Conservation (phyloP, 1,140 invertebrate species). For the Sipha flava region DNA sequence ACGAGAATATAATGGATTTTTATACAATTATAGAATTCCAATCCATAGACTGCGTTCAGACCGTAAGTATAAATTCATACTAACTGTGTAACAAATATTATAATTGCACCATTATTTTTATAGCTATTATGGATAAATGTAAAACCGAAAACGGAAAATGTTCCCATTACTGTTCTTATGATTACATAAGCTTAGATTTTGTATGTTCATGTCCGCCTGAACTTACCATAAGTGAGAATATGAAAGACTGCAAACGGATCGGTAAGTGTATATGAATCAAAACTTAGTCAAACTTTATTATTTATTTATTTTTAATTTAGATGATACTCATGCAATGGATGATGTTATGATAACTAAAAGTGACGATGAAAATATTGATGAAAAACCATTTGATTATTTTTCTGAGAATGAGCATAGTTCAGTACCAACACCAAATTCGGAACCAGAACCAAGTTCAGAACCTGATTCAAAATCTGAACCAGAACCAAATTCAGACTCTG, state of each 20-base stretch:
- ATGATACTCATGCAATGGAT: neutral
- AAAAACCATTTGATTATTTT: slow-evolving; percentile 3
- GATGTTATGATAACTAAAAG: neutral
- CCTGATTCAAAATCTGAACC: slow-evolving; percentile 41
- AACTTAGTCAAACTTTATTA: neutral
- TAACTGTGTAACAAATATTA: neutral
- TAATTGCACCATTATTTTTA: slow-evolving; percentile 25
- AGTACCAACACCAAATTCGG: too few species aligned
- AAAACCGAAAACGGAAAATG: slow-evolving; percentile 65
- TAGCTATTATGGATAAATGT: slow-evolving; percentile 61
- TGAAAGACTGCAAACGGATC: slow-evolving; percentile 44
- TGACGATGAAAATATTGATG: slow-evolving; percentile 44
- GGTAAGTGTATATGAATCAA: slow-evolving; percentile 28
- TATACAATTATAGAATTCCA: slow-evolving; percentile 50
- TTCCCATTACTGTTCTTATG: slow-evolving; percentile 64
- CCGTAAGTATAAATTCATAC: slow-evolving; percentile 38
- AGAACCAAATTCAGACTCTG: slow-evolving; percentile 38
- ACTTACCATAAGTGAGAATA: slow-evolving; percentile 45
- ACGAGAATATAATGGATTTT: slow-evolving; percentile 46
- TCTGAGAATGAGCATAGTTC: slow-evolving; percentile 39
- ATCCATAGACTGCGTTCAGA: slow-evolving; percentile 45
- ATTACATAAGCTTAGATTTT: slow-evolving; percentile 54
- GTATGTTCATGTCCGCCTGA: slow-evolving; percentile 60
- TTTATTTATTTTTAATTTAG: neutral
- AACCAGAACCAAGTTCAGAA: slow-evolving; percentile 44